Conservation (phyloP, 2,113 vertebrate genomes). For the Clarias macrocephalus region DNA sequence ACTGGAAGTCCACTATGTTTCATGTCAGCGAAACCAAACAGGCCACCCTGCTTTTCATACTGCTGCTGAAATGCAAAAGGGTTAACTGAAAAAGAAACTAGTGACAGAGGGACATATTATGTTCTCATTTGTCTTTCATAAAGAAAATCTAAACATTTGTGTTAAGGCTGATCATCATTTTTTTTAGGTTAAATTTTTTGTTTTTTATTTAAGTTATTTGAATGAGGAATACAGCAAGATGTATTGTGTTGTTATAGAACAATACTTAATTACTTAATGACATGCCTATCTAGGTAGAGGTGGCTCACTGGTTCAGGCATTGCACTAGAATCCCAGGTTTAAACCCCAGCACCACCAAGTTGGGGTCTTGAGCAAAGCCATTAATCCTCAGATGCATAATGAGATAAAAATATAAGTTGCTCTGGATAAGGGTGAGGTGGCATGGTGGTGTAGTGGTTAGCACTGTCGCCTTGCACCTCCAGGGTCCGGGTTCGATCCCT, state of each 20-base stretch:
- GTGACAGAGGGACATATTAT: background rate
- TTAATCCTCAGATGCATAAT: too few relatives aligned
- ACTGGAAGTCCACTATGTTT: slow-evolving; percentile 42
- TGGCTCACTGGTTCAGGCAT: too few relatives aligned
- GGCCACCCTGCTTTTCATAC: slow-evolving; percentile 9
- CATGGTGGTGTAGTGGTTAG: too few relatives aligned
- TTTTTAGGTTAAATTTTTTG: too few relatives aligned
- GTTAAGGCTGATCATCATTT: background rate
- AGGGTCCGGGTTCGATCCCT: too few relatives aligned
- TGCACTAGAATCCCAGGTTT: too few relatives aligned
- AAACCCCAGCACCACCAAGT: too few relatives aligned
- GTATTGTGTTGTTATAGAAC: background rate
- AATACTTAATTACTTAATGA: background rate
- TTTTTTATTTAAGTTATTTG: background rate
- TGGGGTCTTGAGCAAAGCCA: too few relatives aligned
- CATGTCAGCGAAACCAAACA: slow-evolving; percentile 1
- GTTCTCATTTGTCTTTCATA: background rate
- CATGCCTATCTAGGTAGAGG: too few relatives aligned
- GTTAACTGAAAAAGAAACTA: slow-evolving; percentile 1
- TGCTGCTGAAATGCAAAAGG: slow-evolving; percentile 8
- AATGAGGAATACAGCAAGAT: background rate
- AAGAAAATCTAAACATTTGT: background rate
- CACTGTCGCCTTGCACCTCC: too few relatives aligned
- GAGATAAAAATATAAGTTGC: too few relatives aligned
- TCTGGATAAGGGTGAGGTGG: too few relatives aligned